Percentiles rank a stretch among this genome's conserved stretches.
Conservation (phyloP, 2,113 vertebrate genomes). For the Pithys albifrons region DNA sequence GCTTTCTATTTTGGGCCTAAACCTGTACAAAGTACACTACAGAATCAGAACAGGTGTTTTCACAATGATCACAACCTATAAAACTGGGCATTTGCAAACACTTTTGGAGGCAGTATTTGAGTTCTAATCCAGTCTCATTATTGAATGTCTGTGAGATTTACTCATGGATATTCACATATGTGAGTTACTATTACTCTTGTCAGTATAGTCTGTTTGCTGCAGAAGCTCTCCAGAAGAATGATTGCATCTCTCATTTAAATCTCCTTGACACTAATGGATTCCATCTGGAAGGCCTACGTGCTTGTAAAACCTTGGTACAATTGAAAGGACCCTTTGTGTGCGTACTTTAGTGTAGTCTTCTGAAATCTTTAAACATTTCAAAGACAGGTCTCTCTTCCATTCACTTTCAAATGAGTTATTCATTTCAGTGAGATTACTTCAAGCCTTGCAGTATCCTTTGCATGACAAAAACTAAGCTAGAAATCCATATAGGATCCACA, state of each 20-base stretch:
- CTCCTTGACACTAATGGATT: slow-evolving; percentile 1
- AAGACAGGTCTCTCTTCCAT: neutral
- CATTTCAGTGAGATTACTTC: slow-evolving; percentile 29
- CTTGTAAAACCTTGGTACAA: slow-evolving; percentile 9
- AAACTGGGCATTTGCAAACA: neutral
- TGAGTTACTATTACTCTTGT: neutral
- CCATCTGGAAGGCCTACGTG: neutral
- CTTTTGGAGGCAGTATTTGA: neutral
- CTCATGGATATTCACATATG: neutral
- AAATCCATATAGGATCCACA: slow-evolving; percentile 9
- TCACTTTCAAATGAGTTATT: slow-evolving; percentile 60
- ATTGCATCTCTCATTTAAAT: neutral
- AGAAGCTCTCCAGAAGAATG: neutral
- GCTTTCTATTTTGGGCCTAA: neutral
- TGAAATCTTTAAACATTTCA: slow-evolving; percentile 8
- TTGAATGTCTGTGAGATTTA: neutral
- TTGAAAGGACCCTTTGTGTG: neutral
- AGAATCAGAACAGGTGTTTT: neutral
- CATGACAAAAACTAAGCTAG: slow-evolving; percentile 32
- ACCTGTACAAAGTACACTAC: neutral
- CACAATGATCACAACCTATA: neutral
- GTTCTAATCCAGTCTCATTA: neutral
- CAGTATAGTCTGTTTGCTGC: neutral
- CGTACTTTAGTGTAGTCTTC: slow-evolving; percentile 13
- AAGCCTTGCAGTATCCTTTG: slow-evolving; percentile 9